Conservation (phyloP, 2,113 vertebrate genomes). For the Glareola pratincola region DNA sequence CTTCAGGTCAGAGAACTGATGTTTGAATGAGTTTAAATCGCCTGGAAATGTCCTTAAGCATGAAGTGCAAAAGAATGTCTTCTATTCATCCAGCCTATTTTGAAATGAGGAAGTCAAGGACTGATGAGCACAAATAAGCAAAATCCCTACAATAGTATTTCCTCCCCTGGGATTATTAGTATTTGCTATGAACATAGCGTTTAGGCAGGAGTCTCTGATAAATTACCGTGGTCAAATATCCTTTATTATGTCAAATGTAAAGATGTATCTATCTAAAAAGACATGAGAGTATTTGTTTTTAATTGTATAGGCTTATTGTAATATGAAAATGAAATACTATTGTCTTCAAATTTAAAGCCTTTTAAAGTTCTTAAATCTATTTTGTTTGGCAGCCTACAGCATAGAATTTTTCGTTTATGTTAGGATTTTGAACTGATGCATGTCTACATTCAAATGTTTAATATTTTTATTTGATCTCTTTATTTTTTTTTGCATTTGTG, state of each 20-base stretch:
- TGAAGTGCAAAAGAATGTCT: not conserved
- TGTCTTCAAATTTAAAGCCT: not conserved
- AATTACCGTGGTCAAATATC: not conserved
- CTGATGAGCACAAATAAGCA: not conserved
- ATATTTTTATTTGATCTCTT: not conserved
- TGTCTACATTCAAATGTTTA: not conserved
- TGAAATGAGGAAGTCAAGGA: not conserved
- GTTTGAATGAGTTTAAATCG: not conserved
- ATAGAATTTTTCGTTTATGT: not conserved
- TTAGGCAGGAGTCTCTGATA: not conserved
- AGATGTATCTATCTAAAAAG: not conserved
- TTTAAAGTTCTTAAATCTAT: not conserved
- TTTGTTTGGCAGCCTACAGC: not conserved
- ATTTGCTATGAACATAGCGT: not conserved
- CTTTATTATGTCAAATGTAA: not conserved
- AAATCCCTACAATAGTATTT: not conserved
- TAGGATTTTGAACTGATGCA: not conserved
- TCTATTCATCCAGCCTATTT: not conserved
- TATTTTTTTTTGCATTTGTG: constrained; percentile 4
- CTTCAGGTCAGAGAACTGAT: not conserved
- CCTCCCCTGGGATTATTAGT: not conserved
- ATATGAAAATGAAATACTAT: not conserved
- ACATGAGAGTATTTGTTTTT: not conserved
- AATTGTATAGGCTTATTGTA: not conserved
- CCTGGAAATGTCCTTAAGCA: not conserved